Percentiles rank a stretch among this genome's conserved stretches.
These are phyloP conservation scores for Drosophila busckii DNA, from an alignment of 1,140 invertebrate genomes.

Conservation along the genomic window DNA sequence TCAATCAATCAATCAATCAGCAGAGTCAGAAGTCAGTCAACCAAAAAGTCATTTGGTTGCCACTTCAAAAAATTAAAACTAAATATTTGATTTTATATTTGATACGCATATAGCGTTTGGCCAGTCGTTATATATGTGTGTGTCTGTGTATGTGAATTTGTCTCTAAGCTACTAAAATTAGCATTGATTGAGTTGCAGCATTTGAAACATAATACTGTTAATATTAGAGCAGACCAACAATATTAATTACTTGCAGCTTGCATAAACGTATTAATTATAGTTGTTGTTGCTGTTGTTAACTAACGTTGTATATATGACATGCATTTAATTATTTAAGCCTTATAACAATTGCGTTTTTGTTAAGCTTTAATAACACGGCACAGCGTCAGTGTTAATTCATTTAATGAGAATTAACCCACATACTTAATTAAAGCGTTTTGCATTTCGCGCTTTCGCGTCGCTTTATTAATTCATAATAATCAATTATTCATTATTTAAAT, in stretches of 20 bases:
- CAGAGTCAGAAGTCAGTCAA: constrained; percentile 6
- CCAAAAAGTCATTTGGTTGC: constrained; percentile 15
- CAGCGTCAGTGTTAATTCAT: background rate
- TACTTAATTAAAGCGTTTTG: constrained; percentile 6
- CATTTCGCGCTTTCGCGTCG: background rate
- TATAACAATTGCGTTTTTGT: too few relatives aligned
- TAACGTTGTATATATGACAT: background rate
- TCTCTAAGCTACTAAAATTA: too few relatives aligned
- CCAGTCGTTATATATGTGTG: background rate
- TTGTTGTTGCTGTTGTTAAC: too few relatives aligned
- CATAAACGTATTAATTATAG: too few relatives aligned
- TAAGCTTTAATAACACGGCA: too few relatives aligned
- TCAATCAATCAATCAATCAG: constrained; percentile 38
- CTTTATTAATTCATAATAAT: constrained; percentile 21
- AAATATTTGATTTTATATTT: constrained; percentile 52
- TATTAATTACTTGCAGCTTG: too few relatives aligned
- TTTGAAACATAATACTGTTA: too few relatives aligned
- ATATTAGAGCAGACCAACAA: too few relatives aligned
- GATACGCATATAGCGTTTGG: background rate
- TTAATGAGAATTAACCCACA: constrained; percentile 8
- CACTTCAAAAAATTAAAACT: constrained; percentile 42
- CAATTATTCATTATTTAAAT: constrained; percentile 11
- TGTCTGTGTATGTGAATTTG: background rate
- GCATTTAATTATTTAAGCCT: background rate
- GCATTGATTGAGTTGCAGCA: constrained; percentile 1